Base-by-base conservation (phyloP, 2,888 invertebrate species). In the Monoplex corrugatus region DNA sequence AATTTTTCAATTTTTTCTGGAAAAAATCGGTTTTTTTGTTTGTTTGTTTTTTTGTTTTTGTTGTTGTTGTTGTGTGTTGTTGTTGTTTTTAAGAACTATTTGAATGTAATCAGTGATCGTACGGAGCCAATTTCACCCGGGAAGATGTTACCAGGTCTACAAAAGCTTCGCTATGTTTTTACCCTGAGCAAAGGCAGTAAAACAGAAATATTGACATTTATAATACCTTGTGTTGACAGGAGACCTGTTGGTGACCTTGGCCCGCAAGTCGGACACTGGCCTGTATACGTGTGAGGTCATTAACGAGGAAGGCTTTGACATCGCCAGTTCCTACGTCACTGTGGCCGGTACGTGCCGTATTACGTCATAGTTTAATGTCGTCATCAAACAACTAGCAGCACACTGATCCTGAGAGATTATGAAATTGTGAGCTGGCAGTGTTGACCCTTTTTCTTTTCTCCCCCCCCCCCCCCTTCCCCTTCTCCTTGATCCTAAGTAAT, bases 231-330 rank as follows among this genome's bases (percentile, higher is more conserved):
- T 80, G 43, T 10, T 38, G 89, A 44, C 90, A 95, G 95, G 95
- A 78, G 95, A 95, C 88, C 89, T 95, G 83, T 89, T 95, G 88
- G 93, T 95, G 35, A 94, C 95, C 8, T 89, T 94, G 89, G 93
- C 95, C 1, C 90, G 91, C 45, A 92, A 93, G 57, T 93, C 94
- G 2, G 95, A 95, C 91, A 93, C 93, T 1, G 95, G 94, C 2
- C 91, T 93, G 80, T 95, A 95, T 91, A 94, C 94, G 44, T 95
- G 95, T 92, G 94, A 94, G 85, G 95, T 94, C 1, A 94, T 94
- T 38, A 95, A 95, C 91, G 93, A 93, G 78, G 93, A 93, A 68
- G 95, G 95, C 2, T 93, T 94, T 13, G 95, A 95, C 90, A 94
- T 93, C 88, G 95, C 94, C 78, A 93, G 93, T 82, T 94, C 95